Base-by-base conservation (phyloP, 1,140 invertebrate species). In the Scaptomyza montana region DNA sequence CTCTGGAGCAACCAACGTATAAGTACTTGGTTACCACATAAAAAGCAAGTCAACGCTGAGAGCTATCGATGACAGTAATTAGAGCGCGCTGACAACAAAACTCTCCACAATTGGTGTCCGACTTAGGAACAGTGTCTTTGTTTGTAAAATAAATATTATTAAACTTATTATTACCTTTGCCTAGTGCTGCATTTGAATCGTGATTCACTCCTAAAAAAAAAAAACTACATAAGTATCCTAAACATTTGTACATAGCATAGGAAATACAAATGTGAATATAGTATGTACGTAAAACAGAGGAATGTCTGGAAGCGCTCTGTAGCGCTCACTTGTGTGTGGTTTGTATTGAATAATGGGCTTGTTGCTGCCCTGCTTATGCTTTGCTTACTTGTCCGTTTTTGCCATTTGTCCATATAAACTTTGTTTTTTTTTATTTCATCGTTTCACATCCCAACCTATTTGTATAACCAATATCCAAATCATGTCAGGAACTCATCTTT, bases 311-410 rank as follows among this genome's bases (percentile, higher is more conserved):
- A 16, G 16, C 0, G 16, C 64, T 39, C 80, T 84, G 80, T 71
- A 47, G 63, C 80, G 82, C 74, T 74, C 76, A 70, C 76, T 74
- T 65, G 21, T 70, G 25, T 51, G 60, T 36, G 33, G 43, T 39
- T 10, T 12, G 33, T 21, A 43, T 45, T 19, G n/a, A 16, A 6
- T 1, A 53, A 62, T 63, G 80, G 80, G 79, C 80, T 80, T 78
- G 76, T 47, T 68, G 46, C 36, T 64, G 69, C 64, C 74, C 62
- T 66, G 28, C 57, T 25, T 25, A 0, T 25, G 21, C 21, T 55
- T 62, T 51, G 62, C 16, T 66, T 45, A 62, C 41, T 36, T 70
- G 47, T 47, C 49, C 45, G 33, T 28, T 45, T 69, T 74, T 47
- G 56, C 43, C 55, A 39, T 16, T 16, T 16, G 16, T 16, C 16